Conservation (phyloP, 2,113 vertebrate species). For the Oxyruncus cristatus region DNA sequence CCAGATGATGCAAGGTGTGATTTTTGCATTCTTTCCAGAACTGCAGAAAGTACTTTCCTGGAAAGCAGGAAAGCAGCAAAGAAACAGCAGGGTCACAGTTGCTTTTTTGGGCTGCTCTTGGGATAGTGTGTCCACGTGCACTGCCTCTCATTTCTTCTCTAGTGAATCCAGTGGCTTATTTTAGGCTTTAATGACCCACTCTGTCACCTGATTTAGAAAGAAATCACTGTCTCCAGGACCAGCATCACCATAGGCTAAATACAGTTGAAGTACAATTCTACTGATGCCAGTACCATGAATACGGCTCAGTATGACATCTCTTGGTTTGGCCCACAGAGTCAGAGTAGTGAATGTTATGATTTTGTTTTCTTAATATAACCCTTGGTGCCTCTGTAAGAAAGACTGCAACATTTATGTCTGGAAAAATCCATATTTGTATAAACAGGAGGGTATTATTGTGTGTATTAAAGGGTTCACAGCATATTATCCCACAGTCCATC, state of each 20-base stretch:
- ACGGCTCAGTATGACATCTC: background rate
- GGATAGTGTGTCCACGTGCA: background rate
- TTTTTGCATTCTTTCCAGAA: background rate
- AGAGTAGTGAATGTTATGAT: background rate
- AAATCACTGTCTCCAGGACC: background rate
- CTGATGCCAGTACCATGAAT: background rate
- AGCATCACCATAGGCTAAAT: background rate
- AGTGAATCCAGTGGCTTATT: background rate
- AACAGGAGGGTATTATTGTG: slow-evolving; percentile 59
- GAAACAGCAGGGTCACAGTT: background rate
- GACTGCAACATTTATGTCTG: slow-evolving; percentile 8
- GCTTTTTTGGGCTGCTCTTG: background rate
- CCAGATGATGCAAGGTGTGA: background rate
- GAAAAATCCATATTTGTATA: slow-evolving; percentile 52
- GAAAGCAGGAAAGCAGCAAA: background rate
- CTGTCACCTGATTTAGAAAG: background rate
- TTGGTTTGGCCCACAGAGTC: background rate
- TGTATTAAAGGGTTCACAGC: slow-evolving; percentile 67
- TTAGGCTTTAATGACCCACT: background rate
- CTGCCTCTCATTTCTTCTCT: background rate
- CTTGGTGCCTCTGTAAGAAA: background rate
- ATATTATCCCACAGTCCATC: slow-evolving; percentile 66
- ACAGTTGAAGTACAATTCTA: background rate
- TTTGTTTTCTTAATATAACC: background rate
- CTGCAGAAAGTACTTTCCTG: background rate